Conservation (phyloP, 2,888 invertebrate species). For the Ennomos erosarius region DNA sequence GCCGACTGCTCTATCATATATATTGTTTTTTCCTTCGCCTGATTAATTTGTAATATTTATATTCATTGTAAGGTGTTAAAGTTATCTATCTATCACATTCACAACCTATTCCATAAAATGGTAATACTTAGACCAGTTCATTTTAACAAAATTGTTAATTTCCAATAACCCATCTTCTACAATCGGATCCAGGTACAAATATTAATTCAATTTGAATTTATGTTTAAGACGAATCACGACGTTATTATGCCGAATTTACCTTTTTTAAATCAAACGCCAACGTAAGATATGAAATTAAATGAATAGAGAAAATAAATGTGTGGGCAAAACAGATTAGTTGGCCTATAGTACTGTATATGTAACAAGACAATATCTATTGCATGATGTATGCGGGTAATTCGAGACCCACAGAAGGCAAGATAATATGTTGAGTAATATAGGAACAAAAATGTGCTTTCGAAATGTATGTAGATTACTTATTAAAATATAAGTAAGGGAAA, state of each 20-base stretch:
- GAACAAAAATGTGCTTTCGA: slow-evolving; percentile 38
- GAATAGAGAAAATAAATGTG: not conserved
- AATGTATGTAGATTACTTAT: slow-evolving; percentile 24
- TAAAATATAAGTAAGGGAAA: too few relatives aligned
- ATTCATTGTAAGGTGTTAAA: slow-evolving; percentile 9
- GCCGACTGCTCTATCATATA: slow-evolving; percentile 48
- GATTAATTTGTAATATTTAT: slow-evolving; percentile 27
- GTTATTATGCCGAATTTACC: too few relatives aligned
- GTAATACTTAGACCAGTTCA: too few relatives aligned
- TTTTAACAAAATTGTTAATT: too few relatives aligned
- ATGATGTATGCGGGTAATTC: slow-evolving; percentile 38
- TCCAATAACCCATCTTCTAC: too few relatives aligned
- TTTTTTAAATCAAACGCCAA: too few relatives aligned
- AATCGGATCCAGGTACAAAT: too few relatives aligned
- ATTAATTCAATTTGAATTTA: too few relatives aligned
- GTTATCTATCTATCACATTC: slow-evolving; percentile 4
- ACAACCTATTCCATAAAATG: slow-evolving; percentile 11
- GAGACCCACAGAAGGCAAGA: slow-evolving; percentile 34
- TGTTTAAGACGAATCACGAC: too few relatives aligned
- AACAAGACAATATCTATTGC: slow-evolving; percentile 40
- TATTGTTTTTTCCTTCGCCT: too few relatives aligned
- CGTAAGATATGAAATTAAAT: too few relatives aligned
- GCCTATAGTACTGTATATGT: slow-evolving; percentile 26
- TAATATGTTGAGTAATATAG: slow-evolving; percentile 35
- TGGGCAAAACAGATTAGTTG: slow-evolving; percentile 25